Conservation (phyloP, 1,140 invertebrate genomes). For the Samia ricini region DNA sequence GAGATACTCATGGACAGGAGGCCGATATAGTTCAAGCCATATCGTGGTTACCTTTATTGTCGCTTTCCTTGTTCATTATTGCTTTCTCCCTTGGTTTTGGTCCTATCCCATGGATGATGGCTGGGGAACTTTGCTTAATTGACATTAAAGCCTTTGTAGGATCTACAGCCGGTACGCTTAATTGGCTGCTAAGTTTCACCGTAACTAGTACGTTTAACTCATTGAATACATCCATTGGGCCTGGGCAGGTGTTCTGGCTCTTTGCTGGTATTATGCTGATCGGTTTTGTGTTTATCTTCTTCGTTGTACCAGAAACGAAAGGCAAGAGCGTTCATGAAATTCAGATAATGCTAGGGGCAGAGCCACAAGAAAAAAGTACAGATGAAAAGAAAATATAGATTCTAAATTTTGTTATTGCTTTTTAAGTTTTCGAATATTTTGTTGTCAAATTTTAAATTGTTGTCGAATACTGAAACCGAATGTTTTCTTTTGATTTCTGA, state of each 20-base stretch:
- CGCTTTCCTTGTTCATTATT: slow-evolving; percentile 86
- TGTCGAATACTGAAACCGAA: neutral
- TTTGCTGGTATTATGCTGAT: slow-evolving; percentile 85
- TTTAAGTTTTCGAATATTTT: no score
- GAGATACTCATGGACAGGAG: slow-evolving; percentile 66
- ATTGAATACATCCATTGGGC: slow-evolving; percentile 78
- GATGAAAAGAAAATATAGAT: slow-evolving; percentile 44
- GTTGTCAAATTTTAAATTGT: neutral
- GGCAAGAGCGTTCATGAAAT: slow-evolving; percentile 93
- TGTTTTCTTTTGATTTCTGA: neutral
- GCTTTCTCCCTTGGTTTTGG: slow-evolving; percentile 89
- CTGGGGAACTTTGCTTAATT: slow-evolving; percentile 85
- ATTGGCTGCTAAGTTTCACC: slow-evolving; percentile 89
- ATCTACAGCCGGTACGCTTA: slow-evolving; percentile 85
- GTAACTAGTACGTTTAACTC: slow-evolving; percentile 88
- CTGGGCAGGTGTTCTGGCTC: slow-evolving; percentile 86
- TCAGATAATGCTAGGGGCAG: slow-evolving; percentile 79
- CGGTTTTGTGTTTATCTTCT: slow-evolving; percentile 86
- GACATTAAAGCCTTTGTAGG: slow-evolving; percentile 87
- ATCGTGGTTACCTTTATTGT: slow-evolving; percentile 84
- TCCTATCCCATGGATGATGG: slow-evolving; percentile 89
- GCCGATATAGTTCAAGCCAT: slow-evolving; percentile 75
- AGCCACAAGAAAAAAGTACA: slow-evolving; percentile 35
- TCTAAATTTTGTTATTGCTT: neutral
- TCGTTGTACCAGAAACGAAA: slow-evolving; percentile 93